Conservation (phyloP, 2,888 invertebrate species). For the Drosophila ezoana region DNA sequence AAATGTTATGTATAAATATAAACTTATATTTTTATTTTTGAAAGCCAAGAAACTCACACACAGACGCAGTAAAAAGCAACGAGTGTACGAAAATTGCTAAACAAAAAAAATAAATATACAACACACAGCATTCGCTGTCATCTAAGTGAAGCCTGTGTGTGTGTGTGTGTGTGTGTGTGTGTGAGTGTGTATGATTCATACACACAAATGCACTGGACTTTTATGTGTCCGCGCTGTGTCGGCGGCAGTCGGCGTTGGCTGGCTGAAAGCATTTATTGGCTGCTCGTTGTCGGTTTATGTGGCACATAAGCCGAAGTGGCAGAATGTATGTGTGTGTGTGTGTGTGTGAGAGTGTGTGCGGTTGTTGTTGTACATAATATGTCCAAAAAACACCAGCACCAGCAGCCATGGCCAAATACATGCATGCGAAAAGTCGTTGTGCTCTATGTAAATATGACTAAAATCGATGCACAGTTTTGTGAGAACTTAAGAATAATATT, state of each 20-base stretch:
- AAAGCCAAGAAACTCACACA: conserved; percentile 56
- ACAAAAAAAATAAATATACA: conserved; percentile 41
- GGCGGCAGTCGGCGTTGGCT: conserved; percentile 65
- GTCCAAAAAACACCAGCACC: conserved; percentile 37
- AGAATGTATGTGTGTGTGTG: conserved; percentile 24
- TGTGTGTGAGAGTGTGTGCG: conserved; percentile 29
- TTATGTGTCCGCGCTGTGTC: conserved; percentile 62
- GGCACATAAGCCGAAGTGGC: conserved; percentile 79
- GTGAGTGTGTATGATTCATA: conserved; percentile 61
- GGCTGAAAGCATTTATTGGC: conserved; percentile 78
- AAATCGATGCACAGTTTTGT: conserved; percentile 63
- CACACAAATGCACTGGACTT: conserved; percentile 71
- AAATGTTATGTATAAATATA: conserved; percentile 81
- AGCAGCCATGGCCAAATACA: conserved; percentile 37
- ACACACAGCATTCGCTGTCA: conserved; percentile 65
- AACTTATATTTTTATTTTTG: conserved; percentile 79
- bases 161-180: conserved; percentile 19
- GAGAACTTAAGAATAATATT: neutral
- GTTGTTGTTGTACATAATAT: conserved; percentile 63
- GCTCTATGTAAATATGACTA: conserved; percentile 51
- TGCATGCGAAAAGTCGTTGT: conserved; percentile 52
- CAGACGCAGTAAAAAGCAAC: conserved; percentile 48
- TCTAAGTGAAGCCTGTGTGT: conserved; percentile 45
- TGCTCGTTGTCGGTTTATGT: conserved; percentile 81
- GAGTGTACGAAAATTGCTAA: conserved; percentile 52